Conservation (phyloP, 1,140 invertebrate genomes). For the Meteorus sp. region DNA sequence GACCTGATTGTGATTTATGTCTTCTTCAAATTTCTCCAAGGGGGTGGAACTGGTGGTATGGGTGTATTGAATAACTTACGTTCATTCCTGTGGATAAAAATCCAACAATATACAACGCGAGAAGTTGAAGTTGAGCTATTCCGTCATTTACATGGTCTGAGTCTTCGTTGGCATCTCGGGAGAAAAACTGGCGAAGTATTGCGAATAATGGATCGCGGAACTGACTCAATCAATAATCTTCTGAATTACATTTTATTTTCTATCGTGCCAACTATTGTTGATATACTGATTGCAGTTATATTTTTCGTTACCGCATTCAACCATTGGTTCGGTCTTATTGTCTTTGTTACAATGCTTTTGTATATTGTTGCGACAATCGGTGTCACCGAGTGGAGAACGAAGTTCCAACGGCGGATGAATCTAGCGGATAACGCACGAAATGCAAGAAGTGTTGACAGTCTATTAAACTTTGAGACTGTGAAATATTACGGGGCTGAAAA, state of each 20-base stretch:
- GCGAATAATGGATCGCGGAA: conserved; percentile 92
- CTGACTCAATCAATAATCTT: conserved; percentile 91
- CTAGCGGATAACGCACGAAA: conserved; percentile 87
- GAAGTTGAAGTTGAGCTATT: conserved; percentile 77
- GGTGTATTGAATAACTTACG: conserved; percentile 90
- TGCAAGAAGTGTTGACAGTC: conserved; percentile 92
- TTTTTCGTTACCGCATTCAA: conserved; percentile 90
- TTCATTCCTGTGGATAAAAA: conserved; percentile 90
- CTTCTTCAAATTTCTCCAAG: conserved; percentile 88
- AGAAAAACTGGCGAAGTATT: conserved; percentile 96
- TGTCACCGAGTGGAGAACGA: conserved; percentile 95
- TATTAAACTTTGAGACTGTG: conserved; percentile 97
- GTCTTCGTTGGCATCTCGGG: conserved; percentile 86
- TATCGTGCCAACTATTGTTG: conserved; percentile 88
- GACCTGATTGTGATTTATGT: conserved; percentile 88
- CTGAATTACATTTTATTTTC: conserved; percentile 87
- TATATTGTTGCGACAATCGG: conserved; percentile 87
- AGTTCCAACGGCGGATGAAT: conserved; percentile 92
- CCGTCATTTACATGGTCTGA: conserved; percentile 81
- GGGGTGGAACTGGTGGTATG: conserved; percentile 87
- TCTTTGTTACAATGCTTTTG: conserved; percentile 87
- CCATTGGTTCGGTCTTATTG: conserved; percentile 91
- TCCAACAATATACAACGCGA: conserved; percentile 93
- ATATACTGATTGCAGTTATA: conserved; percentile 90
- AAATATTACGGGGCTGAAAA: conserved; percentile 95